A percentile compares a stretch with the other conserved stretches of the same genome.
Evolutionary conservation across 2,888 invertebrate genomes (phyloP).

Genomic region (Axea sp.): DNA sequence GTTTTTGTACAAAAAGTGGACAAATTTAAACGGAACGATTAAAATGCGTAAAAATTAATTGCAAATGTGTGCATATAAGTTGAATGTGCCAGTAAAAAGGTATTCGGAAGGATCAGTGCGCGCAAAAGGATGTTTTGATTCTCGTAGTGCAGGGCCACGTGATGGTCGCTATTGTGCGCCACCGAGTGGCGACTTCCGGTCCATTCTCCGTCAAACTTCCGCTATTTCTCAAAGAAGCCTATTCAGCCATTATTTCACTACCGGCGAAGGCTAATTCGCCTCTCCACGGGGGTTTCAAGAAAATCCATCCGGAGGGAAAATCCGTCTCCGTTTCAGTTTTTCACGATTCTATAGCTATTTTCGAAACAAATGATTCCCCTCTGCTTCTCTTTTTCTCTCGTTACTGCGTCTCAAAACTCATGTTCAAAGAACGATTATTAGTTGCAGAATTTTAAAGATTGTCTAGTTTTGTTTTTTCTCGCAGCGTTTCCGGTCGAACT

Average conservation of each 20-base stretch:
- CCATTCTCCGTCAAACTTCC: slow-evolving; percentile 74
- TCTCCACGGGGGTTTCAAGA: slow-evolving; percentile 55
- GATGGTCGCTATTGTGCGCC: slow-evolving; percentile 66
- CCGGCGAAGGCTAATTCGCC: slow-evolving; percentile 63
- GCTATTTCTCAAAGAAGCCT: slow-evolving; percentile 74
- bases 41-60: slow-evolving; percentile 12
- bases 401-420: neutral
- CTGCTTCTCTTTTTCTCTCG: neutral
- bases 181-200: slow-evolving; percentile 74
- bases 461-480: slow-evolving; percentile 40
- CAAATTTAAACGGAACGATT: slow-evolving; percentile 15
- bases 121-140: slow-evolving; percentile 73
- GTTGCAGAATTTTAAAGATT: neutral
- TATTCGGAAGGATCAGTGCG: slow-evolving; percentile 66
- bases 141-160: slow-evolving; percentile 66
- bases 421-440: slow-evolving; percentile 1
- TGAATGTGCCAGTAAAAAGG: slow-evolving; percentile 65
- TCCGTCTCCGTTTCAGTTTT: slow-evolving; percentile 55
- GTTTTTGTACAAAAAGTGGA: slow-evolving; percentile 1
- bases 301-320: slow-evolving; percentile 56
- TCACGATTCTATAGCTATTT: slow-evolving; percentile 24
- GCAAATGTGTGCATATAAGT: slow-evolving; percentile 41
- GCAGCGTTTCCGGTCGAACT: slow-evolving; percentile 41
- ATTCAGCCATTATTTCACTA: slow-evolving; percentile 74
- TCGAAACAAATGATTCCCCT: slow-evolving; percentile 14